A percentile compares a stretch with the other conserved stretches of the same genome.
Evolutionary conservation across 2,113 vertebrate genomes (phyloP).

Genomic region (Heterotis niloticus): DNA sequence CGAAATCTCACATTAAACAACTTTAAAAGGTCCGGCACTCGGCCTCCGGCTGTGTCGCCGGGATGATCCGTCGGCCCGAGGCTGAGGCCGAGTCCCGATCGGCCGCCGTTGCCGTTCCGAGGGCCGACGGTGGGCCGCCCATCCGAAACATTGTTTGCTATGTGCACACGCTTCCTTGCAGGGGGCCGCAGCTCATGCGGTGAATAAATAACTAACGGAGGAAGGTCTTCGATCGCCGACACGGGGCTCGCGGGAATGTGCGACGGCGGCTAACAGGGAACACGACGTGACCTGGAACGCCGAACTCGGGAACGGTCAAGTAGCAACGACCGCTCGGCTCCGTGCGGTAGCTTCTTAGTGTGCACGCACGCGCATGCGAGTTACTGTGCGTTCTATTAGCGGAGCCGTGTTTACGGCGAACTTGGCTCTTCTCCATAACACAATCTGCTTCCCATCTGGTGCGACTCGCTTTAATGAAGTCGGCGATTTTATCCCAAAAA

Average conservation of each 20-base stretch:
- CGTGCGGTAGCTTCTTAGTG: no score
- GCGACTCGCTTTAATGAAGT: constrained; percentile 52
- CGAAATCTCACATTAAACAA: constrained; percentile 45
- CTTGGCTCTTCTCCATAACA: constrained; percentile 46
- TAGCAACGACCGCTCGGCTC: no score
- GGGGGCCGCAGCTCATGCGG: constrained; percentile 39
- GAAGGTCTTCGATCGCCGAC: constrained; percentile 37
- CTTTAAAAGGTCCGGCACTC: constrained; percentile 27
- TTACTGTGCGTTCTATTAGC: constrained; percentile 31
- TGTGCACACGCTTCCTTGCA: constrained; percentile 28
- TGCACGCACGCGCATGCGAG: not conserved
- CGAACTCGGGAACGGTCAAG: no score
- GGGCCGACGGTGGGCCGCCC: constrained; percentile 35
- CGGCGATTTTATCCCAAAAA: constrained; percentile 38
- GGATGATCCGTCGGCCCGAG: constrained; percentile 29
- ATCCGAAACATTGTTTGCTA: constrained; percentile 33
- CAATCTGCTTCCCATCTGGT: constrained; percentile 55
- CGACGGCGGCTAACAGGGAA: constrained; percentile 28
- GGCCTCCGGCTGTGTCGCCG: constrained; percentile 36
- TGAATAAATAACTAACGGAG: constrained; percentile 48
- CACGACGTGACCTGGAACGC: constrained; percentile 30
- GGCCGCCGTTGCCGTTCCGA: constrained; percentile 12
- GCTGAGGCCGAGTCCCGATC: constrained; percentile 23
- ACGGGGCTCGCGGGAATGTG: constrained; percentile 20
- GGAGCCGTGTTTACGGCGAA: constrained; percentile 29